Conservation (phyloP, 2,113 vertebrate genomes). For the Notarius quadriscutis region DNA sequence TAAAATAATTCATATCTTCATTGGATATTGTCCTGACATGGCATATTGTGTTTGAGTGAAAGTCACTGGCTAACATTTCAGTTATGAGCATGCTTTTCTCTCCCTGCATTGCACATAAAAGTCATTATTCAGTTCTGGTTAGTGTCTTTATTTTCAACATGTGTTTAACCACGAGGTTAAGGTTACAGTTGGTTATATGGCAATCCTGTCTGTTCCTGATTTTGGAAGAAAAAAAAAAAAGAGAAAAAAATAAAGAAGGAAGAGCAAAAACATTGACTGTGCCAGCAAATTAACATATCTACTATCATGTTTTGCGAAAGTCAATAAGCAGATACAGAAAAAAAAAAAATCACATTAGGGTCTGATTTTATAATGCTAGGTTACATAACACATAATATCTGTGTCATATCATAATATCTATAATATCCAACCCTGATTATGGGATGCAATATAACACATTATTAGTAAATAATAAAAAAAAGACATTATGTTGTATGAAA, state of each 20-base stretch:
- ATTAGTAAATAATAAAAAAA: background rate
- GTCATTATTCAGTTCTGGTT: background rate
- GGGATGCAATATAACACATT: background rate
- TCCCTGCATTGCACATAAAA: background rate
- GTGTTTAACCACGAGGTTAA: background rate
- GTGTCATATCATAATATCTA: background rate
- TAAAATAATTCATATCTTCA: background rate
- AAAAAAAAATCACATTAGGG: background rate
- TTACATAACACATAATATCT: background rate
- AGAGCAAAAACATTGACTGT: background rate
- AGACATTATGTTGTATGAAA: background rate
- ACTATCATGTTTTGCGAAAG: too few relatives aligned
- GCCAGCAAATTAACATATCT: too few relatives aligned
- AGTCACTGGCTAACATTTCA: background rate
- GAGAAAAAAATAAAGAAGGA: background rate
- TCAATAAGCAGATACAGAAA: background rate
- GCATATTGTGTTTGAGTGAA: background rate
- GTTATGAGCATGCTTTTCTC: background rate
- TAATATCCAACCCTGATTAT: background rate
- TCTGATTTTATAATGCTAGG: background rate
- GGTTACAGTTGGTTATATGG: background rate
- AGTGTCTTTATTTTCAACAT: background rate
- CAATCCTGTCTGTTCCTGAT: background rate
- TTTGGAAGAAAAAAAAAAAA: background rate
- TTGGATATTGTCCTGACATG: background rate